Conservation (phyloP, 2,797 vertebrate genomes). For the Erethizon dorsatum region DNA sequence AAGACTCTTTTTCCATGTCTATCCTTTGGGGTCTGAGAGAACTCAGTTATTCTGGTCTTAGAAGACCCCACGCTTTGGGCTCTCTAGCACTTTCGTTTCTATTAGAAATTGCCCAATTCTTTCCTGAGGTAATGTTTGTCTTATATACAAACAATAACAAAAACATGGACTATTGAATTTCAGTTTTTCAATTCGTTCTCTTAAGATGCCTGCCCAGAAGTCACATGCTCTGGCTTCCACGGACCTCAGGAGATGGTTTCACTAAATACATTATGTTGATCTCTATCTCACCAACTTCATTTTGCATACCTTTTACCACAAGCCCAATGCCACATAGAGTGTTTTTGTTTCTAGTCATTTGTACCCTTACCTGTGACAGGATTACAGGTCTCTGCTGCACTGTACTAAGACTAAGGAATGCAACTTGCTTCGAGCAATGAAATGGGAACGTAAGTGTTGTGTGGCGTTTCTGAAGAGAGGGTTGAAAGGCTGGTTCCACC, state of each 20-base stretch:
- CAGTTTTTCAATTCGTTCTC: background rate
- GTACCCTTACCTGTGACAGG: background rate
- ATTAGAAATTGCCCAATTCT: background rate
- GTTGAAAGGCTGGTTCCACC: background rate
- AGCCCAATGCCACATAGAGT: background rate
- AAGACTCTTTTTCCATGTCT: background rate
- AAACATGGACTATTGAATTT: background rate
- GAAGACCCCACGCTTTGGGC: background rate
- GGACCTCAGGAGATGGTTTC: background rate
- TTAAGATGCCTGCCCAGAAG: background rate
- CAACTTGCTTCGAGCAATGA: background rate
- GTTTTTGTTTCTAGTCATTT: background rate
- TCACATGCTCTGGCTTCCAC: background rate
- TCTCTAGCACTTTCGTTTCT: background rate
- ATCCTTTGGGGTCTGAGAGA: background rate
- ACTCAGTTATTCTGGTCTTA: background rate
- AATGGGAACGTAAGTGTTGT: background rate
- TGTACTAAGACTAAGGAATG: background rate
- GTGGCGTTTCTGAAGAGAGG: background rate
- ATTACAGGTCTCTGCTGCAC: background rate
- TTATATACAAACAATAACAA: conserved; percentile 5
- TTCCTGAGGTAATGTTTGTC: background rate
- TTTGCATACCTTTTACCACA: background rate
- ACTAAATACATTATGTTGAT: background rate
- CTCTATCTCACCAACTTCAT: background rate